These are phyloP conservation scores for Chrysemys picta DNA, from an alignment of 2,113 vertebrate genomes.

Conservation along the genomic window DNA sequence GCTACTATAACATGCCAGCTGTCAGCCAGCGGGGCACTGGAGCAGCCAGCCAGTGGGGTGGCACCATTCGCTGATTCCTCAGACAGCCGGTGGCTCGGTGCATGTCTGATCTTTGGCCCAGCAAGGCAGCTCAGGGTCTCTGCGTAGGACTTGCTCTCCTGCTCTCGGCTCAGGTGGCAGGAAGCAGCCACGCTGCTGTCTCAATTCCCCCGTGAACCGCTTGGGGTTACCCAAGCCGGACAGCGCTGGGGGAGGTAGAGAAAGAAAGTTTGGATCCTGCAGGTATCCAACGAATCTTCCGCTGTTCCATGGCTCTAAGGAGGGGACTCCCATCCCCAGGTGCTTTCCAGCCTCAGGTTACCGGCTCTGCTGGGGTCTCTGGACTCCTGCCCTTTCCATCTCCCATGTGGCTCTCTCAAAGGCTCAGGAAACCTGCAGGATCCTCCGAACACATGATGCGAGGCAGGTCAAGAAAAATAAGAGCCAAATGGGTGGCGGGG, in stretches of 20 bases:
- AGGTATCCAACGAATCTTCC: not conserved
- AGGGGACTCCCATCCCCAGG: not conserved
- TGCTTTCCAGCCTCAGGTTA: not conserved
- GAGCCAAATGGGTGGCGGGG: not conserved
- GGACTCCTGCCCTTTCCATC: rapidly evolving
- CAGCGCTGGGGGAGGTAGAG: not conserved
- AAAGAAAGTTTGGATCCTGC: not conserved
- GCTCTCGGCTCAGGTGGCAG: conserved; percentile 75
- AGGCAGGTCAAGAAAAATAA: rapidly evolving
- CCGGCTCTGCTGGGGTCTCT: not conserved
- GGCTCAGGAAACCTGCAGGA: rapidly evolving
- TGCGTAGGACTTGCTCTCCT: not conserved
- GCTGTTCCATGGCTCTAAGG: not conserved
- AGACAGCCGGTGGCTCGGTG: not conserved
- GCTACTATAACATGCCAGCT: not conserved
- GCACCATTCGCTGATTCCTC: not conserved
- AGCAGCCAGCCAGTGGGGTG: not conserved
- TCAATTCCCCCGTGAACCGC: rapidly evolving
- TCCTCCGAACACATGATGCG: not conserved
- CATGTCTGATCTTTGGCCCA: not conserved
- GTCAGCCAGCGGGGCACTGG: not conserved
- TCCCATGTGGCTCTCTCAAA: not conserved
- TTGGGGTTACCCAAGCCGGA: not conserved
- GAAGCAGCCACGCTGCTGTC: not conserved
- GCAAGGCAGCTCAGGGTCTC: not conserved